These are phyloP conservation scores for Chlorops oryzae DNA, from an alignment of 1,140 invertebrate species.

Conservation along the genomic window DNA sequence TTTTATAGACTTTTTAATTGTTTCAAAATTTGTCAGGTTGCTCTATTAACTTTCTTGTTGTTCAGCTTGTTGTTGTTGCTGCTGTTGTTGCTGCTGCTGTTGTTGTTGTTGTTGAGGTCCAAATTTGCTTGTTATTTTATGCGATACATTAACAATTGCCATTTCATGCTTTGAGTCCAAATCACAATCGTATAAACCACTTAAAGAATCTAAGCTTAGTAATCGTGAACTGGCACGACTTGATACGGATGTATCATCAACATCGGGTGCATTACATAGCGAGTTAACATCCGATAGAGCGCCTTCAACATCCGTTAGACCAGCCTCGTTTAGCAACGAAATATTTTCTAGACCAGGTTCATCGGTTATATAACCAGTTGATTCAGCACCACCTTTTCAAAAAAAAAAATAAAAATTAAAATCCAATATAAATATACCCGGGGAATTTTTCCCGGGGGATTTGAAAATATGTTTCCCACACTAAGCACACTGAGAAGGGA, in stretches of 20 bases:
- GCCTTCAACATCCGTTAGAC: slow-evolving; percentile 79
- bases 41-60: slow-evolving; percentile 18
- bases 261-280: slow-evolving; percentile 67
- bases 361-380: slow-evolving; percentile 74
- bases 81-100: slow-evolving; percentile 2
- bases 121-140: slow-evolving; percentile 47
- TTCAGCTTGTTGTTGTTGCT: slow-evolving; percentile 14
- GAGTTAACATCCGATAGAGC: slow-evolving; percentile 80
- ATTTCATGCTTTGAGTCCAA: slow-evolving; percentile 46
- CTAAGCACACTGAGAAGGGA: no score
- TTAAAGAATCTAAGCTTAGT: slow-evolving; percentile 69
- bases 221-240: slow-evolving; percentile 71
- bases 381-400: slow-evolving; percentile 57
- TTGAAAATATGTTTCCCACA: no score
- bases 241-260: slow-evolving; percentile 71
- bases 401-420: background rate
- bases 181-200: slow-evolving; percentile 71
- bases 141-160: slow-evolving; percentile 47
- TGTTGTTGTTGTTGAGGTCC: slow-evolving; percentile 35
- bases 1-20: no score
- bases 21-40: no score
- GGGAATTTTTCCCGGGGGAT: no score
- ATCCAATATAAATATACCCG: no score
- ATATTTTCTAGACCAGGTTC: slow-evolving; percentile 76
- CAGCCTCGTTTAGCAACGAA: slow-evolving; percentile 75